Evolutionary conservation across 2,113 vertebrate genomes (phyloP).

Genomic region (Vireo altiloquus): DNA sequence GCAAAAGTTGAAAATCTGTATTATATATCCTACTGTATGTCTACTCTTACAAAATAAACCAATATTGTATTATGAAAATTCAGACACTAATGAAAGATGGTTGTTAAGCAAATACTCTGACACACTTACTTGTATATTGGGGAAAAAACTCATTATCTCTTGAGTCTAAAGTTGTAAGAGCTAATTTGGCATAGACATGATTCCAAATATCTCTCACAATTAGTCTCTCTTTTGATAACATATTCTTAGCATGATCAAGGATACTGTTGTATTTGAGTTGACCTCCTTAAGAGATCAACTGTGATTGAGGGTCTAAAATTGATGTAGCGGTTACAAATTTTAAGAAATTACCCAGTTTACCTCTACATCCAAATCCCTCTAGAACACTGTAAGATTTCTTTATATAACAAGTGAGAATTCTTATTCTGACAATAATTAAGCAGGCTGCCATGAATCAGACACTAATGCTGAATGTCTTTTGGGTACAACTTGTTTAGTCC

Average conservation of each 20-base stretch:
- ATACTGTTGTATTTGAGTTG: not conserved
- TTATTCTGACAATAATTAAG: not conserved
- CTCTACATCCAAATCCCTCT: not conserved
- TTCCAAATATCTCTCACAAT: not conserved
- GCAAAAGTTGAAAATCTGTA: not conserved
- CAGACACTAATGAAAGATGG: not conserved
- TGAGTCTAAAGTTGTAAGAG: not conserved
- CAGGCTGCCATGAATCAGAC: not conserved
- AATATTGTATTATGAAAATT: not conserved
- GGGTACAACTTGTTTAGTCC: not conserved
- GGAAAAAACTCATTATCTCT: not conserved
- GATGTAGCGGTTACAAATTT: not conserved
- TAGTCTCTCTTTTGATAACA: not conserved
- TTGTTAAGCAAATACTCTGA: not conserved
- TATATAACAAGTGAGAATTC: not conserved
- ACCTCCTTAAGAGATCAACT: not conserved
- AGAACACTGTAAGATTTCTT: not conserved
- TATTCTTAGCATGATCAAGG: not conserved
- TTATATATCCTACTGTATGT: not conserved
- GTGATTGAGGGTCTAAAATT: not conserved
- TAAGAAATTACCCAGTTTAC: not conserved
- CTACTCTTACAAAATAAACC: not conserved
- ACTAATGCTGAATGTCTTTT: not conserved
- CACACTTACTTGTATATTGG: not conserved
- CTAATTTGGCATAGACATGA: not conserved